Percentiles rank a stretch among this genome's conserved stretches.
Conservation (phyloP, 1,140 invertebrate species). For the Dreissena rostriformis region DNA sequence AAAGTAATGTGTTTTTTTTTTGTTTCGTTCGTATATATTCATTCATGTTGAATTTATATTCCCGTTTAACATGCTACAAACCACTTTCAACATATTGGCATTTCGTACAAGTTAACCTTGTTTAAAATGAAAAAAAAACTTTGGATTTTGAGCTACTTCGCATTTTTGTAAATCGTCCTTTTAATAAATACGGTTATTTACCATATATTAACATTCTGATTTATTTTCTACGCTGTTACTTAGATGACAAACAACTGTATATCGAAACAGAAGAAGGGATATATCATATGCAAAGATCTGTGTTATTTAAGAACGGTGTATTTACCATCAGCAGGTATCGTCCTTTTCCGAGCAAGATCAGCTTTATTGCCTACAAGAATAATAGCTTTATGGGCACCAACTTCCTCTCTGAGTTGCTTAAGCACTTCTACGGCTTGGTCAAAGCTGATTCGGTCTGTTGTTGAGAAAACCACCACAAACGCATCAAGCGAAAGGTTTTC, state of each 20-base stretch:
- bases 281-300: no score
- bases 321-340: constrained; percentile 60
- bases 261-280: no score
- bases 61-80: constrained; percentile 93
- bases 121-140: constrained; percentile 44
- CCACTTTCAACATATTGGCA: constrained; percentile 95
- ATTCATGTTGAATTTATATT: constrained; percentile 71
- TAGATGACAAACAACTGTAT: no score
- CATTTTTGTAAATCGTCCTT: no score
- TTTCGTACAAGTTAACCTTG: no score
- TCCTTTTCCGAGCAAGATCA: constrained; percentile 69
- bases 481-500: constrained; percentile 84
- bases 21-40: constrained; percentile 65
- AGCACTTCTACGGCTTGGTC: constrained; percentile 67
- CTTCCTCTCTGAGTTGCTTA: constrained; percentile 68
- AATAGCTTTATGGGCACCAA: constrained; percentile 67
- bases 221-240: background rate
- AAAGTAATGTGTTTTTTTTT: no score
- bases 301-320: background rate
- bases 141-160: no score
- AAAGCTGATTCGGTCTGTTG: constrained; percentile 90
- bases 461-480: constrained; percentile 95
- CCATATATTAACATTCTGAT: no score
- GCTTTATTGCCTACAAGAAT: constrained; percentile 72
- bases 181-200: no score